Conservation (phyloP, 1,140 invertebrate genomes). For the Zaprionus capensis region DNA sequence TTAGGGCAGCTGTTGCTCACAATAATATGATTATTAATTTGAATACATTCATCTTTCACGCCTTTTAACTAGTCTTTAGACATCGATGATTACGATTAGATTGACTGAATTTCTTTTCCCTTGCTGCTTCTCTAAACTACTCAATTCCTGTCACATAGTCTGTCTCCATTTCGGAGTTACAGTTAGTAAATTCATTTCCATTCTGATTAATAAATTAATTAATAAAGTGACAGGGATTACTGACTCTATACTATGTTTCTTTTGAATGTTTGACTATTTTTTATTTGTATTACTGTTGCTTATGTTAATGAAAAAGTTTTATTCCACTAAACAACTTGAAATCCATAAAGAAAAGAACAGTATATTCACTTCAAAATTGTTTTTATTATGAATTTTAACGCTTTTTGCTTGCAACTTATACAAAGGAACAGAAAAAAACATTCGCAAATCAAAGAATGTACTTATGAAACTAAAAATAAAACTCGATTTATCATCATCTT, state of each 20-base stretch:
- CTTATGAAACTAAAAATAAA: conserved; percentile 41
- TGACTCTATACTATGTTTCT: not conserved
- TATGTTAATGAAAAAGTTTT: not conserved
- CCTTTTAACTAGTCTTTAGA: not conserved
- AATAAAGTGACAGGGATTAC: not conserved
- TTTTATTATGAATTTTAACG: conserved; percentile 49
- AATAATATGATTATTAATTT: not conserved
- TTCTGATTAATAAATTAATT: not conserved
- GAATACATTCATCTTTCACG: not conserved
- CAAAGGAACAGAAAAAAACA: conserved; percentile 51
- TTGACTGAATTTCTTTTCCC: not conserved
- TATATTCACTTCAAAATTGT: conserved; percentile 10
- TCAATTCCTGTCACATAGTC: not conserved
- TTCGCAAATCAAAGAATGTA: conserved; percentile 21
- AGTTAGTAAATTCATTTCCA: not conserved
- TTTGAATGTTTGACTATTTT: not conserved
- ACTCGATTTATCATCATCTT: conserved; percentile 41
- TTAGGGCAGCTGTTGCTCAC: not conserved
- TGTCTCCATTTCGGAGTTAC: not conserved
- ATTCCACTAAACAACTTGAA: not conserved
- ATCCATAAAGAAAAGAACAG: not conserved
- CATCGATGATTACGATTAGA: not conserved
- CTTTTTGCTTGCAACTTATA: conserved; percentile 40
- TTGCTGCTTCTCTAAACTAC: not conserved
- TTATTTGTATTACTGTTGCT: not conserved